Conservation (phyloP, 2,888 invertebrate genomes). For the Clostera curtula region DNA sequence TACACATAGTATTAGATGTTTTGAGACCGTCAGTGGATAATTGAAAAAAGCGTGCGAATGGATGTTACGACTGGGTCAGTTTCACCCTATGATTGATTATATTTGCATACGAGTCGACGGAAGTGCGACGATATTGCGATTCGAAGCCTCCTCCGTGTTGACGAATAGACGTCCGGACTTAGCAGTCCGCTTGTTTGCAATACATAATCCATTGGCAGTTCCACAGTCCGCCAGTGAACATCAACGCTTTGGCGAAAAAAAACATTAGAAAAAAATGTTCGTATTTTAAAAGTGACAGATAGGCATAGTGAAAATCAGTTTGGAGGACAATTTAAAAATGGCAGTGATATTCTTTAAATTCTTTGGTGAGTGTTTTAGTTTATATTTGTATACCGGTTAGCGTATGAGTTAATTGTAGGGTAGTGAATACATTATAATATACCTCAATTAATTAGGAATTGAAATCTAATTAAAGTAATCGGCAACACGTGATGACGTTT, state of each 20-base stretch:
- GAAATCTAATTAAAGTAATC: no score
- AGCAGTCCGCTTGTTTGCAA: slow-evolving; percentile 16
- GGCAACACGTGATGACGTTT: no score
- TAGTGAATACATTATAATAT: no score
- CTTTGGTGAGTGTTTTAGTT: slow-evolving; percentile 44
- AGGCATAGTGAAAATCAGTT: slow-evolving; percentile 15
- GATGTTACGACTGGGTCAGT: no score
- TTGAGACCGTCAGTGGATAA: no score
- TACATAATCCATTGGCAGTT: no score
- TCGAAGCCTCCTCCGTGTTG: slow-evolving; percentile 27
- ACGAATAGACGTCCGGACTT: slow-evolving; percentile 28
- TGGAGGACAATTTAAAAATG: slow-evolving; percentile 32
- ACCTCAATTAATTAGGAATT: no score
- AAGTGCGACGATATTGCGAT: slow-evolving; percentile 20
- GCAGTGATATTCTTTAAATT: slow-evolving; percentile 53
- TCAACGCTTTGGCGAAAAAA: no score
- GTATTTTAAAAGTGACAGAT: slow-evolving; percentile 18
- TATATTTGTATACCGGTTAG: slow-evolving; percentile 3
- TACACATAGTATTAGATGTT: no score
- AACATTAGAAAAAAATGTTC: slow-evolving; percentile 23
- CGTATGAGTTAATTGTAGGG: not conserved
- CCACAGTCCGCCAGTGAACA: slow-evolving; percentile 4
- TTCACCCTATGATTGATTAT: slow-evolving; percentile 3
- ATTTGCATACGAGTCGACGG: slow-evolving; percentile 16
- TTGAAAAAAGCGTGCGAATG: no score